Percentiles rank a stretch among this genome's conserved stretches.
These are phyloP conservation scores for Dryas iulia DNA, from an alignment of 1,140 invertebrate genomes.

Conservation along the genomic window DNA sequence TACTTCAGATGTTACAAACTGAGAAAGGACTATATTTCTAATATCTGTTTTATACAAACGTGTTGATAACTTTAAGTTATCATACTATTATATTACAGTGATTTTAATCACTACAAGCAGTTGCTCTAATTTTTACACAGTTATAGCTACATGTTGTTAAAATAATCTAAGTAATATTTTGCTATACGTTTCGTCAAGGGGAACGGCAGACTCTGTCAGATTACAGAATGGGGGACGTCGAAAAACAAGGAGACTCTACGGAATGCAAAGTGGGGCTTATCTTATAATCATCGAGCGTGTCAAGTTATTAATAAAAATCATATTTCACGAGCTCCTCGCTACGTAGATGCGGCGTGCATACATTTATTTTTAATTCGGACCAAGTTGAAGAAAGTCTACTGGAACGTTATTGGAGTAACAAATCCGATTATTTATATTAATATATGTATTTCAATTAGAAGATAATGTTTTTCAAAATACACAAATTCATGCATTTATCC, in stretches of 20 bases:
- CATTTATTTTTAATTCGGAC: constrained; percentile 1
- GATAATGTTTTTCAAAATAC: too few species aligned
- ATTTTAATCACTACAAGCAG: too few species aligned
- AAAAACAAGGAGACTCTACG: constrained; percentile 66
- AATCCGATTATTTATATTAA: background rate
- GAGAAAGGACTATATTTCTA: too few species aligned
- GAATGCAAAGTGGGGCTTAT: constrained; percentile 80
- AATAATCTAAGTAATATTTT: constrained; percentile 30
- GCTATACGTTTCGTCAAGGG: constrained; percentile 27
- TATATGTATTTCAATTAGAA: background rate
- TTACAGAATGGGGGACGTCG: constrained; percentile 56
- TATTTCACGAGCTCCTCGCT: constrained; percentile 58
- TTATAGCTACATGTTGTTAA: background rate
- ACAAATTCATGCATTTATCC: too few species aligned
- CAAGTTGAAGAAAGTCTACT: background rate
- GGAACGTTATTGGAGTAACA: background rate
- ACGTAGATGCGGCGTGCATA: constrained; percentile 39
- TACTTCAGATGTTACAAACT: too few species aligned
- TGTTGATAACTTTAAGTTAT: too few species aligned
- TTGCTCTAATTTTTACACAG: background rate
- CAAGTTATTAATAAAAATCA: constrained; percentile 80
- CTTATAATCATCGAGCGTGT: constrained; percentile 79
- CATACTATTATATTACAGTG: too few species aligned
- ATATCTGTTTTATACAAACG: too few species aligned
- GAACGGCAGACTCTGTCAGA: constrained; percentile 52